phyloP scores from a whole-genome alignment of 64 coral and sea anemone species.

The Acropora tenuis region DNA sequence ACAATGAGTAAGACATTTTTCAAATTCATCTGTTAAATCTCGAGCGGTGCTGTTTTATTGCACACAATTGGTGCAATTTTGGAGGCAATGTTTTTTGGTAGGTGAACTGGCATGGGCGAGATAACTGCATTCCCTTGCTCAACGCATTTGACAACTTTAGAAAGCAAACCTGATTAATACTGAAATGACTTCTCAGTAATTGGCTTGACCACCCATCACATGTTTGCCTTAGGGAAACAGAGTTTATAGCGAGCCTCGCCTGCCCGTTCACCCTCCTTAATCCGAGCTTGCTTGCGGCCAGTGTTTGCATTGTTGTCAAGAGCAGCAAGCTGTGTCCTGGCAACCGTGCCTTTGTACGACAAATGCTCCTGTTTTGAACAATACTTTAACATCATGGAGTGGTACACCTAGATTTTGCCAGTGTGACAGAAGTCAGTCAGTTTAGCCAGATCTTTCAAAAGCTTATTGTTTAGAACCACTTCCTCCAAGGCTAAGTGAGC shows the following conservation, averaged over 20 bases:
- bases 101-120: not conserved
- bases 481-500: not conserved
- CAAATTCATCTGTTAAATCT: not conserved
- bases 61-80: not conserved
- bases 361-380: not conserved
- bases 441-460: not conserved
- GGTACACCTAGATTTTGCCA: not conserved
- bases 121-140: not conserved
- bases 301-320: not conserved
- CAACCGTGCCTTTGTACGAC: not conserved
- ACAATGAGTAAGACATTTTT: too few species aligned
- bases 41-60: not conserved
- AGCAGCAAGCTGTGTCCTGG: not conserved
- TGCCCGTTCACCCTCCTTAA: conserved; percentile 6
- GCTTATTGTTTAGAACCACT: not conserved
- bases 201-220: conserved; percentile 43
- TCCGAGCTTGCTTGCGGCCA: conserved; percentile 4
- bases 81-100: not conserved
- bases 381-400: not conserved
- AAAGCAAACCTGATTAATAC: conserved; percentile 3
- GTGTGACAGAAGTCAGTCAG: not conserved
- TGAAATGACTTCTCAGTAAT: not conserved
- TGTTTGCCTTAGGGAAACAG: conserved; percentile 43
- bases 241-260: conserved; percentile 32
- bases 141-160: conserved; percentile 1